Conservation (phyloP, 1,140 invertebrate species). For the Nebria ingens region DNA sequence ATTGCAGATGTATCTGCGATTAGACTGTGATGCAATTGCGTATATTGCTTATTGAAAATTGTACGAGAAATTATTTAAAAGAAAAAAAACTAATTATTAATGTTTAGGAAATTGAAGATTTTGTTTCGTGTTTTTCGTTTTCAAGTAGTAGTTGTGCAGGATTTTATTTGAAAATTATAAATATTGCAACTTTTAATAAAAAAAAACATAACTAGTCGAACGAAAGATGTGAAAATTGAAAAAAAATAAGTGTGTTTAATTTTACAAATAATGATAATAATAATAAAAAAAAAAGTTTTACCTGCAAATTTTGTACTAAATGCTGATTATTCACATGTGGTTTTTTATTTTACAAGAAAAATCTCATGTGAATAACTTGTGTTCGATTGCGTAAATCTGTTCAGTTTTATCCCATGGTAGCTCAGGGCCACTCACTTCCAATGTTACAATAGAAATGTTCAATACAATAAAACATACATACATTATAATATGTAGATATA, state of each 20-base stretch:
- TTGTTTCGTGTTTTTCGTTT: neutral
- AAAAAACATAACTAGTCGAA: too few species aligned
- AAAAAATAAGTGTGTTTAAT: neutral
- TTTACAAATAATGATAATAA: neutral
- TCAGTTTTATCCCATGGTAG: slow-evolving; percentile 25
- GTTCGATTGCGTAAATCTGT: neutral
- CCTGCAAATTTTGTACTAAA: too few species aligned
- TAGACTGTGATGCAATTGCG: slow-evolving; percentile 31
- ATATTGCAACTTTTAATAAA: neutral
- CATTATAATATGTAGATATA: slow-evolving; percentile 3
- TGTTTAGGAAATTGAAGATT: neutral
- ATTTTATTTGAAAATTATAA: neutral
- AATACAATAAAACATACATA: slow-evolving; percentile 9
- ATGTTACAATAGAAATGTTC: slow-evolving; percentile 24
- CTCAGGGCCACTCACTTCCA: slow-evolving; percentile 37
- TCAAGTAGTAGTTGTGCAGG: neutral
- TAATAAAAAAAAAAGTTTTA: neutral
- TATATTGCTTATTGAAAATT: slow-evolving; percentile 16
- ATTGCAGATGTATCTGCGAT: slow-evolving; percentile 34
- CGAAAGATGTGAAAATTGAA: neutral
- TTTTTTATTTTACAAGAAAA: slow-evolving; percentile 1
- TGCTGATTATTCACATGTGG: neutral
- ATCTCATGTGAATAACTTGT: too few species aligned
- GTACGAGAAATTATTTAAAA: neutral
- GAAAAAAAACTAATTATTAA: neutral